phyloP scores from a whole-genome alignment of 1,140 invertebrate genomes.

The Andricus grossulariae region DNA sequence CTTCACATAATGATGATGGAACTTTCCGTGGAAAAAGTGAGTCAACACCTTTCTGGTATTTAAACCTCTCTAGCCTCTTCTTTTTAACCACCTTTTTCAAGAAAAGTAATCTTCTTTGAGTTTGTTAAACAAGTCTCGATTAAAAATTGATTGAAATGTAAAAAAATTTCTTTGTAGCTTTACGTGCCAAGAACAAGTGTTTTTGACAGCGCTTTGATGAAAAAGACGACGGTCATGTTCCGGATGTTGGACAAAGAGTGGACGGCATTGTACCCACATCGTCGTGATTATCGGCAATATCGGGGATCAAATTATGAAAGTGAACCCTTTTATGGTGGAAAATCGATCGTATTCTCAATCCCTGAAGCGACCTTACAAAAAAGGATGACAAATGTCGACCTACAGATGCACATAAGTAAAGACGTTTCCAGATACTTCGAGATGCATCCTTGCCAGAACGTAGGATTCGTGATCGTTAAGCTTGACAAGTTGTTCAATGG shows the following conservation, averaged over 20 bases:
- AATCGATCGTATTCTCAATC: constrained; percentile 62
- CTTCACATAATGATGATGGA: constrained; percentile 66
- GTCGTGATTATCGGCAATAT: constrained; percentile 54
- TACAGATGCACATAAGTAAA: constrained; percentile 56
- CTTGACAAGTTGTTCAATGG: constrained; percentile 60
- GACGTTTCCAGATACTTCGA: constrained; percentile 60
- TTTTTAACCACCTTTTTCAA: not conserved
- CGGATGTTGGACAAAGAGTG: constrained; percentile 63
- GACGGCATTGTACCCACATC: constrained; percentile 56
- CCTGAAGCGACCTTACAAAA: constrained; percentile 43
- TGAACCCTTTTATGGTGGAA: constrained; percentile 63
- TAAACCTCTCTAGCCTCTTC: not conserved
- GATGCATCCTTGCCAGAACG: constrained; percentile 34
- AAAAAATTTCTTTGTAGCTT: constrained; percentile 45
- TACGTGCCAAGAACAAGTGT: constrained; percentile 52
- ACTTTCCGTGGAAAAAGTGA: constrained; percentile 61
- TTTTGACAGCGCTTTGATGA: constrained; percentile 60
- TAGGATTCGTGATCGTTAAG: constrained; percentile 52
- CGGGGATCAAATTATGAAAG: constrained; percentile 55
- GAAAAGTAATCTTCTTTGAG: not conserved
- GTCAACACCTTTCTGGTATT: not conserved
- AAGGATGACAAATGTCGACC: constrained; percentile 33
- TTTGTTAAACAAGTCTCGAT: not conserved
- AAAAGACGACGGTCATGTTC: constrained; percentile 61
- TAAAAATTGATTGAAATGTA: not conserved